Base-by-base conservation (phyloP, 2,113 vertebrate species). In the Pipa parva region DNA sequence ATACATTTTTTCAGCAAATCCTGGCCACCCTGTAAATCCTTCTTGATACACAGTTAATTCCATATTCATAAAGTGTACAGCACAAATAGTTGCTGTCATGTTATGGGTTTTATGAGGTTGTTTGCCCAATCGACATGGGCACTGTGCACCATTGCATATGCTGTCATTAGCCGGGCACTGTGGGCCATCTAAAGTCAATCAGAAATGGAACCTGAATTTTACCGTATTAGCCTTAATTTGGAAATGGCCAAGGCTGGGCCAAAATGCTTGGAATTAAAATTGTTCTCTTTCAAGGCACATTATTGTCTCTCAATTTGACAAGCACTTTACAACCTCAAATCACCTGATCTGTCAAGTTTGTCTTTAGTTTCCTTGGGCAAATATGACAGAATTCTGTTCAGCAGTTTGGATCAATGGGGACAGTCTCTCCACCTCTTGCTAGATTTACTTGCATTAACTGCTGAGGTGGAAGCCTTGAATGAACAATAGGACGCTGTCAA, bases 401-500 rank as follows among this genome's bases (percentile, higher is more conserved):
- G 52, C 80, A 84, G 49, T 87, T 87, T 87, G 80, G 80, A 82
- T 82, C 72, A 76, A 77, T 72, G 74, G 80, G 84, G 82, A 88
- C 81, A 80, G 75, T 81, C 77, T 78, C 82, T 80, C 79, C 80
- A 84, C 83, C 83, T 88, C 88, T 87, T 83, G 83, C 86, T 88
- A 91, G 87, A 90, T 82, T 84, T 92, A 84, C 89, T 90, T 90
- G 82, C 85, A 88, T 91, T 86, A 89, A 83, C 85, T 83, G 87
- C 84, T 54, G 78, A 87, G 85, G 83, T 81, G 83, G 81, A 74
- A 79, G 83, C 86, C 50, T 85, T 76, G 85, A 80, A 83, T 78
- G 86, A 93, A 94, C 94, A 95, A 94, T 93, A 87, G 90, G 89
- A 77, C 83, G 74, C 91, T 94, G 93, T 94, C 94, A 95, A 84